A percentile compares a stretch with the other conserved stretches of the same genome.
Conservation (phyloP, 2,797 vertebrate genomes). For the Tangara arthus region DNA sequence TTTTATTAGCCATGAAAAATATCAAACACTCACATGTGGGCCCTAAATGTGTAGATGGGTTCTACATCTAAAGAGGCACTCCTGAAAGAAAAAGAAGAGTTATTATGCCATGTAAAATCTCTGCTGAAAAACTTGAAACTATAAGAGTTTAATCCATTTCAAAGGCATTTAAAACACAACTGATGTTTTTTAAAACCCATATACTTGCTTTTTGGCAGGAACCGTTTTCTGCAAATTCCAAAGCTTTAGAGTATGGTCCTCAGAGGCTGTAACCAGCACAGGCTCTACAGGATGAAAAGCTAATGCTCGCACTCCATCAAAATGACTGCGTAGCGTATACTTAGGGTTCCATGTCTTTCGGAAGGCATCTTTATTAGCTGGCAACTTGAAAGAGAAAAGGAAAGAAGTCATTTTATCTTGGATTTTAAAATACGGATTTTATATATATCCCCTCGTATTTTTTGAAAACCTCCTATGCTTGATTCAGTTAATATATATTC, state of each 20-base stretch:
- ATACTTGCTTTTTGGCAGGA: constrained; percentile 95
- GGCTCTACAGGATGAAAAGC: constrained; percentile 98
- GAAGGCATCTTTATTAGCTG: constrained; percentile 95
- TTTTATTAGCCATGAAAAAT: constrained; percentile 19
- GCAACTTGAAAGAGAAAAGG: constrained; percentile 78
- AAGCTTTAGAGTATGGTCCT: constrained; percentile 97
- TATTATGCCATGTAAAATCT: not conserved
- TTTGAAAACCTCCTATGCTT: fast-evolving
- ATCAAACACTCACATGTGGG: constrained; percentile 87
- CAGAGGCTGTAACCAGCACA: constrained; percentile 95
- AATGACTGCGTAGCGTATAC: constrained; percentile 96
- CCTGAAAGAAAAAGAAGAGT: constrained; percentile 75
- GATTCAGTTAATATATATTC: not conserved
- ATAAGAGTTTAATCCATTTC: not conserved
- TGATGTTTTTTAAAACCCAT: not conserved
- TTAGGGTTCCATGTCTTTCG: constrained; percentile 99
- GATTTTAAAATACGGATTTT: not conserved
- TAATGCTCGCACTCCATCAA: constrained; percentile 93
- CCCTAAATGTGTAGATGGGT: constrained; percentile 98
- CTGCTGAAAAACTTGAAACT: not conserved
- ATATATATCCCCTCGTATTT: not conserved
- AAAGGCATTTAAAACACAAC: not conserved
- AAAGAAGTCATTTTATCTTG: not conserved
- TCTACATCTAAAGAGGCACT: constrained; percentile 99
- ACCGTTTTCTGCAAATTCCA: constrained; percentile 99